Percentiles rank a stretch among this genome's conserved stretches.
Evolutionary conservation across 2,888 invertebrate genomes (phyloP).

Genomic region (Dynastes hyllus): DNA sequence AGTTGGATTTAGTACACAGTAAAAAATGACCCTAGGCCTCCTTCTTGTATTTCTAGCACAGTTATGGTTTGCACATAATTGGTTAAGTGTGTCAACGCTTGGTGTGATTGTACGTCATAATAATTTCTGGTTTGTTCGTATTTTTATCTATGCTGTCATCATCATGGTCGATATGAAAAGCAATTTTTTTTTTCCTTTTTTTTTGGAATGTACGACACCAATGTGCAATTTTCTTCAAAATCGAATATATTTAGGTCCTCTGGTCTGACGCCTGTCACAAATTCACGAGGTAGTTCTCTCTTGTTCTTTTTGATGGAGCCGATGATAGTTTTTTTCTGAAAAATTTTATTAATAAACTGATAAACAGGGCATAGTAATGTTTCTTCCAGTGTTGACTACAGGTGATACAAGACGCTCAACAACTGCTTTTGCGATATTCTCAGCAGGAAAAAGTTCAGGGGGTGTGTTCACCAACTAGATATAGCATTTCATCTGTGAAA

Average conservation of each 20-base stretch:
- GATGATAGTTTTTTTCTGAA: too few relatives aligned
- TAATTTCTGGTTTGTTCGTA: slow-evolving; percentile 43
- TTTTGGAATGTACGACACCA: slow-evolving; percentile 46
- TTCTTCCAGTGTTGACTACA: slow-evolving; percentile 38
- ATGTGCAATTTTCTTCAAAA: slow-evolving; percentile 36
- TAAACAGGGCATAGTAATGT: slow-evolving; percentile 31
- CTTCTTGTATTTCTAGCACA: not conserved
- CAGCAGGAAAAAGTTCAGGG: too few relatives aligned
- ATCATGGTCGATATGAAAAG: slow-evolving; percentile 35
- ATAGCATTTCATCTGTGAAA: slow-evolving; percentile 25
- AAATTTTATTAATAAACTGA: too few relatives aligned
- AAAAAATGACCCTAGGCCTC: not conserved
- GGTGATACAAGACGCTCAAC: slow-evolving; percentile 13
- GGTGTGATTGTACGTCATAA: not conserved
- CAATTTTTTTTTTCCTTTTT: slow-evolving; percentile 22
- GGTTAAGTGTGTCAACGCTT: not conserved
- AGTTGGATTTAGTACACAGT: too few relatives aligned
- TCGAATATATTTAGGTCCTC: slow-evolving; percentile 39
- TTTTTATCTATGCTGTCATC: slow-evolving; percentile 43
- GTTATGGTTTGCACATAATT: not conserved
- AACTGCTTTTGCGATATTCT: too few relatives aligned
- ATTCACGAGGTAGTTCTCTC: slow-evolving; percentile 17
- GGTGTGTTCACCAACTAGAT: not conserved
- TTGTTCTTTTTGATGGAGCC: slow-evolving; percentile 38
- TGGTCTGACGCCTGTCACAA: slow-evolving; percentile 23